Evolutionary conservation across 2,113 vertebrate species (phyloP).

Genomic region (Sebastes schlegelii): DNA sequence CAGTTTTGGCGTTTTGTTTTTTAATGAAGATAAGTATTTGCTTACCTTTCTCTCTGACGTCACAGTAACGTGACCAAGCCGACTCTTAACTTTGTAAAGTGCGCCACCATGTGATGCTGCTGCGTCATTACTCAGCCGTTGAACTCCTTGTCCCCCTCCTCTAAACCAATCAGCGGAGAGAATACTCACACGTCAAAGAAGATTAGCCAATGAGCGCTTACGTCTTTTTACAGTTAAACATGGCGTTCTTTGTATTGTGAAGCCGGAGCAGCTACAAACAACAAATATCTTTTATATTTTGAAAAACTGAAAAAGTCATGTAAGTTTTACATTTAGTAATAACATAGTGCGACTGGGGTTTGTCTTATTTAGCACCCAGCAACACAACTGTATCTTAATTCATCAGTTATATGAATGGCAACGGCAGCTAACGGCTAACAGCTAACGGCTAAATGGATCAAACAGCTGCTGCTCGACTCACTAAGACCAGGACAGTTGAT

Average conservation of each 20-base stretch:
- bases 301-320: slow-evolving; percentile 29
- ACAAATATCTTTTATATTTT: neutral
- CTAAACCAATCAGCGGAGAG: slow-evolving; percentile 57
- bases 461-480: too few relatives aligned
- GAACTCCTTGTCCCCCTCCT: too few relatives aligned
- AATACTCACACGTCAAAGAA: neutral
- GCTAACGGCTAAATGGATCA: slow-evolving; percentile 28
- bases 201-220: slow-evolving; percentile 55
- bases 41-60: neutral
- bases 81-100: neutral
- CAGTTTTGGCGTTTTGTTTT: neutral
- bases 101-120: slow-evolving; percentile 51
- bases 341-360: fast-evolving
- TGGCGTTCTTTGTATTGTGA: slow-evolving; percentile 31
- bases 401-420: neutral
- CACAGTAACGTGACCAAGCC: neutral
- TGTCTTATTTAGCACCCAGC: neutral
- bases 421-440: slow-evolving; percentile 37
- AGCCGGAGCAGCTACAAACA: slow-evolving; percentile 1
- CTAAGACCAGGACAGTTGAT: too few relatives aligned
- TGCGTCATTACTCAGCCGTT: neutral
- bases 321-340: neutral
- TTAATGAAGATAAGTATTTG: neutral
- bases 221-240: slow-evolving; percentile 30
- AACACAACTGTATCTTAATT: neutral